Evolutionary conservation across 2,888 invertebrate genomes (phyloP), one percentile per base, ranked within the genome.

Genomic region (Ametastegia equiseti): DNA sequence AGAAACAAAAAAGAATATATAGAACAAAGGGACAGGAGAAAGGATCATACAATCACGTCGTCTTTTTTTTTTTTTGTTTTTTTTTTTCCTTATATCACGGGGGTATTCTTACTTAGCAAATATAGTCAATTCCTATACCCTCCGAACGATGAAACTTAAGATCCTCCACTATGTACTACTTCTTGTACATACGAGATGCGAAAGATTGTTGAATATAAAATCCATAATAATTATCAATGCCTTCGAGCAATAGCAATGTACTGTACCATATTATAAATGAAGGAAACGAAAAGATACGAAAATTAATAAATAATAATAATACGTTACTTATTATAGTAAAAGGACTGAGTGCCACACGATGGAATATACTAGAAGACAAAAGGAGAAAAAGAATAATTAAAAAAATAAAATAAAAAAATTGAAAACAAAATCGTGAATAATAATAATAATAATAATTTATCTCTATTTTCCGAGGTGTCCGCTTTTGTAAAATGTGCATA

Each of bases 401-500:
- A 39, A 30, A 30, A 50, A 50, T 6, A 73, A 47, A 50, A 27
- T n/a, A 73, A 19, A 33, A 33, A 3, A 1, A n/a, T n/a, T n/a
- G 19, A 71, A 71, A 42, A 60, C 50, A 23, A 57, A 15, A 2
- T 42, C 78, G 78, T 78, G 60, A 78, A 78, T 78, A 78, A 78
- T 78, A 78, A 57, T 57, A 77, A 77, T 77, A 77, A 78, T 78
- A 42, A 78, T 82, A 80, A 82, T 77, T 83, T 82, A 84, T 84
- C 83, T 87, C 85, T 87, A 86, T 86, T 88, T 86, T 88, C 85
- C 85, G 84, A 86, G 84, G 83, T 86, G 84, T 86, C 84, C 82
- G 87, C 86, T 87, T 88, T 88, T 89, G 85, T 88, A 88, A 86
- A 84, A 85, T 85, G 83, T 84, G 84, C 83, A 82, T 84, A 85